Evolutionary conservation across 2,888 invertebrate genomes (phyloP), one percentile per base, ranked within the genome.

Genomic region (Heliothis peltigera): DNA sequence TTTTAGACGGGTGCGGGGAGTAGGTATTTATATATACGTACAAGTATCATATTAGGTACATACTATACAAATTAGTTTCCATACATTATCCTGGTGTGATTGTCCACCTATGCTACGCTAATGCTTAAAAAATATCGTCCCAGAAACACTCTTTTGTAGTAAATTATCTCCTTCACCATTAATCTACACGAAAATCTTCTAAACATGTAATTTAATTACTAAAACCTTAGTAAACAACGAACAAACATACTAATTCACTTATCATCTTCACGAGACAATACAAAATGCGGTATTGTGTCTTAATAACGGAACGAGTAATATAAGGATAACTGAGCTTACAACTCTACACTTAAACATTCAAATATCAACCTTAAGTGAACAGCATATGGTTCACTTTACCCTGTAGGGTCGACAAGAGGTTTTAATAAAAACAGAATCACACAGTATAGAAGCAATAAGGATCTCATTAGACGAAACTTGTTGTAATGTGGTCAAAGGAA

Each of bases 351-450:
- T 1, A 28, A 10, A 5, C 43, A 53, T 4, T 10, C 1, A 6
- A 68, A 59, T 61, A 6, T 10, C 4, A 28, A 71, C 71, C 19
- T 43, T 69, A 8, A 0, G 0, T 0, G 0, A 0, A 0, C 1
- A 0, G 0, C 5, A 0, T 25, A 62, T 15, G 7, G 70, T 62
- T 17, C 2, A 12, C 19, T 43, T 63, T 17, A 3, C 15, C 1
- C 4, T 17, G 15, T 0, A 6, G 1, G 1, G 12, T 7, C 2
- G 12, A 35, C 6, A 62, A 61, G 51, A 75, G 58, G 59, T 62
- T 77, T 67, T 79, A 76, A 79, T 79, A 79, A 79, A 79, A 77
- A 71, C 61, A 55, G 39, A 75, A 75, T 77, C 79, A 68, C 64
- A 63, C 62, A 69, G 46, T 57, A 56, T 17, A 28, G 18, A 43